Base-by-base conservation (phyloP, 1,140 invertebrate species). In the Drosophila sulfurigaster region DNA sequence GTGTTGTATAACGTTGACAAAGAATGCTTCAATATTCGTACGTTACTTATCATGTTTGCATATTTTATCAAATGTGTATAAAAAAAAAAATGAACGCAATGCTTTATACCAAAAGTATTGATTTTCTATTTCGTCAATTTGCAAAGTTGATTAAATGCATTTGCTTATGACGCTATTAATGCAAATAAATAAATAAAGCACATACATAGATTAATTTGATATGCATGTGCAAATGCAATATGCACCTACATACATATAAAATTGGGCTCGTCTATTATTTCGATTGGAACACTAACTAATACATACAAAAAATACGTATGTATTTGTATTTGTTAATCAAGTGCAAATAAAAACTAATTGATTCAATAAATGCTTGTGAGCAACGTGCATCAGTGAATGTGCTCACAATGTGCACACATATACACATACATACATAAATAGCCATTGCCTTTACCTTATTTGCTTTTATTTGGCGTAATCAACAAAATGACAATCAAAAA, bases 261-360 rank as follows among this genome's bases (percentile, higher is more conserved):
- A 13, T 38, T 8, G 35, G 35, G 35, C 35, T 10, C 35, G 35
- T 38, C 35, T 10, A 38, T 38, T 25, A 32, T 32, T 1, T 32
- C 6, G 32, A 32, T 38, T 38, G 3, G 8, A 7, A 32, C 32
- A 32, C 32, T 32, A 8, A 32, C 32, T 7, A 7, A 8, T 32
- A 32, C 32, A 32, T 32, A 32, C n/a, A 7, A 38, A 20, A n/a
- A 28, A 1, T 43, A 4, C 5, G 10, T 20, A 46, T 64, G 28
- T 38, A 41, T 54, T 11, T 43, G n/a, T 43, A 13, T 43, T 43
- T 43, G 41, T 13, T 43, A 43, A 13, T 43, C n/a, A 43, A 43
- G n/a, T 43, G 41, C n/a, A 43, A 43, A 13, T 7, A 13, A 43
- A 43, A 38, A 38, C 35, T 43, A 43, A 43, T 43, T 41, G 38